Base-by-base conservation (phyloP, 2,113 vertebrate genomes). In the Ploceus nigricollis region DNA sequence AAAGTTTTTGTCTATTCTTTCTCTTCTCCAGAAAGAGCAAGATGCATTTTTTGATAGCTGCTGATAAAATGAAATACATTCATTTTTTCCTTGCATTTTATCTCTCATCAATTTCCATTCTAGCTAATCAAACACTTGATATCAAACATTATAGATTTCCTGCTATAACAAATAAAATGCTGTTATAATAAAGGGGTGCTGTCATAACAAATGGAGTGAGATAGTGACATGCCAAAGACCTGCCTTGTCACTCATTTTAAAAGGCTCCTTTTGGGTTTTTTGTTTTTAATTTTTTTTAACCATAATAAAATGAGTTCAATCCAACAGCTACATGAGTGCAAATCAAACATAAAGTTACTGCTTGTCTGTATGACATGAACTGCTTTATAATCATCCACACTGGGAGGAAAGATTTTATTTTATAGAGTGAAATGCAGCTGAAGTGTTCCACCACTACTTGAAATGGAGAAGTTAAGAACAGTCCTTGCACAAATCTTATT, bases 291-390 rank as follows among this genome's bases (percentile, higher is more conserved):
- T 47, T n/a, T 57, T 57, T 39, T 64, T 40, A 82, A 54, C 8
- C 15, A 9, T 45, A 40, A 22, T 28, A 69, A 47, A 91, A 23
- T 15, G 5, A 57, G 23, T 80, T 77, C 13, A 44, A 4, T 68
- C 60, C 2, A 1, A 15, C 21, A 53, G 1, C n/a, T 60, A 2
- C 12, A 1, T 13, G 5, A 22, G 7, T 70, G 30, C 27, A 23
- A 73, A 70, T 63, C 9, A 30, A 68, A 39, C 17, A 4, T 56
- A 24, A 83, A 18, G 12, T 77, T 56, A 27, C 57, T 77, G 16
- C 7, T 12, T 16, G 17, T 44, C 20, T 75, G 15, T 54, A 7
- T 42, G 31, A 13, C 12, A 35, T 27, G 5, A 82, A 11, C 16
- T 47, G 14, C 53, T 76, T 54, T 31, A 22, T 35, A 31, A 40